Base-by-base conservation (phyloP, 2,113 vertebrate genomes). In the Macrotis lagotis region DNA sequence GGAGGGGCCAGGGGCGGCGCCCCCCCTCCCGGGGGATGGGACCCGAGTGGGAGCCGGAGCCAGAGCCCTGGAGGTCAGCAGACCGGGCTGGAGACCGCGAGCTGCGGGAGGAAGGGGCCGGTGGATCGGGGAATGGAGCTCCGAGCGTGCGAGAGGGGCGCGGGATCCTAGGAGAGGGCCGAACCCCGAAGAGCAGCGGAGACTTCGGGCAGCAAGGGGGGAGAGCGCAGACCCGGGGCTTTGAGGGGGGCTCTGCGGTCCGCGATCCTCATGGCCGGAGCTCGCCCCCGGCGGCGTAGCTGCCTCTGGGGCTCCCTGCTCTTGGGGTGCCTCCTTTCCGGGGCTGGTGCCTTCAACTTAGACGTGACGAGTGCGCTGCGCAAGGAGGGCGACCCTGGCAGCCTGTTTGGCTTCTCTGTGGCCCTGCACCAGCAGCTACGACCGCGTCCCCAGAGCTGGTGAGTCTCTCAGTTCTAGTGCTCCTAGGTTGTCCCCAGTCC, bases 381-480 rank as follows among this genome's bases (percentile, higher is more conserved):
- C 53, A 99, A 99, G 98, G 98, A 99, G 92, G 99, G 99, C 0
- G 98, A 99, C 93, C 95, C 90, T 0, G 99, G 98, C 88, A 99
- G 99, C 93, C 98, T 99, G 90, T 99, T 99, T 90, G 99, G 99
- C 50, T 99, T 99, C 97, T 99, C 99, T 0, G 98, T 99, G 92
- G 99, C 99, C 0, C 98, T 99, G 96, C 99, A 99, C 96, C 98
- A 99, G 93, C 99, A 99, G 98, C 96, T 99, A 51, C 98, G 96
- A 59, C 99, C 99, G 4, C 98, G 98, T 92, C 98, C 98, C 49
- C 98, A 98, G 96, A 99, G 99, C 98, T 99, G 99, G 99, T 99
- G 98, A 99, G 99, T 99, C 95, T 90, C 95, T 28, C 6, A n/a
- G 14, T 74, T n/a, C 66, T 22, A 44, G 37, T 2, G 90, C 66